phyloP scores from a whole-genome alignment of 2,797 vertebrate genomes.

The Tachyglossus aculeatus region DNA sequence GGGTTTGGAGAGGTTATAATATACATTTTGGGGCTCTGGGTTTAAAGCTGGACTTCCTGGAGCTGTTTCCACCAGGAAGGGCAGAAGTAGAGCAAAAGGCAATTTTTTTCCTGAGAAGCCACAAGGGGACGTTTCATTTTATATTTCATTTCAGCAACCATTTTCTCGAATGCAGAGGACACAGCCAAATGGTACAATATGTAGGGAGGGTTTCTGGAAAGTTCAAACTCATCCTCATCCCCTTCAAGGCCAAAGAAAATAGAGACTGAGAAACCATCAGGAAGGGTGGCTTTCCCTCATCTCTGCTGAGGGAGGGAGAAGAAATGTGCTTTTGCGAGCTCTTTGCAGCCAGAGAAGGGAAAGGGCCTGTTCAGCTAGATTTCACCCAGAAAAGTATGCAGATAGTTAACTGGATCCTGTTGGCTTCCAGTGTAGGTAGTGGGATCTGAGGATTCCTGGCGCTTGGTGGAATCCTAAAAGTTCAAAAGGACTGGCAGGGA shows the following conservation, averaged over 20 bases:
- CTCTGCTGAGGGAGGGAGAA: background rate
- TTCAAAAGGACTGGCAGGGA: background rate
- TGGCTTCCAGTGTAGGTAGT: background rate
- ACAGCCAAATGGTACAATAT: background rate
- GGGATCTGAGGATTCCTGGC: background rate
- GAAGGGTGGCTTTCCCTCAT: background rate
- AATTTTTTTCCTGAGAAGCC: slow-evolving; percentile 7
- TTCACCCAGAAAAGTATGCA: background rate
- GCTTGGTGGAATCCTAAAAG: background rate
- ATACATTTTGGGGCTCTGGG: slow-evolving; percentile 7
- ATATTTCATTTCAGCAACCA: slow-evolving; percentile 20
- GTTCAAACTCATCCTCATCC: background rate
- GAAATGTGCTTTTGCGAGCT: background rate
- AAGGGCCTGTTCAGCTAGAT: background rate
- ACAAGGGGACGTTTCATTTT: slow-evolving; percentile 26
- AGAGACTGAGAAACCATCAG: slow-evolving; percentile 12
- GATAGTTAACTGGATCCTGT: background rate
- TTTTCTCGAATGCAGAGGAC: slow-evolving; percentile 8
- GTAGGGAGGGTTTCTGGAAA: background rate
- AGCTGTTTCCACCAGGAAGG: slow-evolving; percentile 4
- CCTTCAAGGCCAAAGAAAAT: slow-evolving; percentile 16
- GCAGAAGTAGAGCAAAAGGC: background rate
- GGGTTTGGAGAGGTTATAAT: slow-evolving; percentile 5
- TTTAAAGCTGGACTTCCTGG: background rate
- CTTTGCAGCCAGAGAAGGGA: background rate